Base-by-base conservation (phyloP, 2,888 invertebrate genomes). In the Trachelus troglodyta region DNA sequence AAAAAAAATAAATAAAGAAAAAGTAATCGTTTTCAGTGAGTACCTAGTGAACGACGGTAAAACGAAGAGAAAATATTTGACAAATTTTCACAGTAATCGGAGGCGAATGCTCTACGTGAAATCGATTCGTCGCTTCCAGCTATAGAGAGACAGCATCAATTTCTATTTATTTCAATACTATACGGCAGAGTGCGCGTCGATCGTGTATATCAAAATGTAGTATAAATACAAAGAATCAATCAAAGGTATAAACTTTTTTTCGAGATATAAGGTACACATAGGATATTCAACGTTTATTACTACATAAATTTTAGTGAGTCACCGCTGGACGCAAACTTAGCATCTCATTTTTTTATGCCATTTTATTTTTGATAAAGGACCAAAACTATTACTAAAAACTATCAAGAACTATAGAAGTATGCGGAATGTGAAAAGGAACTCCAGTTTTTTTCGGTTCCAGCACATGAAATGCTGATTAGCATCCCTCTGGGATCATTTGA, bases 231-330 rank as follows among this genome's bases (percentile, higher is more conserved):
- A 23, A 56, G 15, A 23, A 56, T 56, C 23, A 23, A 23, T 56
- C 23, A 9, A 56, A 56, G 23, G 9, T 56, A 56, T 23, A 56
- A 23, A 23, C 2, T 23, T 2, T 15, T 56, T 23, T 23, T 23
- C 6, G 2, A 9, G 23, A 23, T 56, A 23, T 56, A 9, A 56
- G 9, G 2, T 56, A 56, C 6, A 0, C 4, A 9, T 56, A 23
- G 78, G 37, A 76, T 78, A 76, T 73, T 73, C 76, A 73, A 78
- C 35, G 76, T 71, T 78, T 76, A 76, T 78, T 78, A 75, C 76
- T 75, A 33, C 35, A 69, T 23, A 68, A 73, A 3, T 12, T 12
- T 12, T 3, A 35, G 12, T 35, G 12, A 12, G 12, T 12, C 12
- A 35, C 35, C 35, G 35, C 1, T 35, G 12, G 12, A 35, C 3